Conservation (phyloP, 2,888 invertebrate species). For the Drosophila tanythrix region DNA sequence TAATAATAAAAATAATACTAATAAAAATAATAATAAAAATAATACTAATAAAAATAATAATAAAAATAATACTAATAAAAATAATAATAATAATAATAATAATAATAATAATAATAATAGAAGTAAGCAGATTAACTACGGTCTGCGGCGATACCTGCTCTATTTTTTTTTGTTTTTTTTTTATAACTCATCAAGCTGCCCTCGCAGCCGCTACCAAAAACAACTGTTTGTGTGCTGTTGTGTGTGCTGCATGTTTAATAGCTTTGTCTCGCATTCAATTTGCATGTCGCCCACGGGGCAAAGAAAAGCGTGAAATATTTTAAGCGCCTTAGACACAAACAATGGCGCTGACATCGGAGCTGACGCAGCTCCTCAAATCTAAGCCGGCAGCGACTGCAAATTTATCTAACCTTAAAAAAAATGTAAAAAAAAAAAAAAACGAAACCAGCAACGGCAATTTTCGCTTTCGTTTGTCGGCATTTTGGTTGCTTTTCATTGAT, state of each 20-base stretch:
- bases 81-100: not conserved
- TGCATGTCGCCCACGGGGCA: slow-evolving; percentile 64
- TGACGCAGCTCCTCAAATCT: slow-evolving; percentile 35
- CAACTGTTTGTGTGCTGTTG: slow-evolving; percentile 28
- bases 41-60: not conserved
- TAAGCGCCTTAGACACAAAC: slow-evolving; percentile 58
- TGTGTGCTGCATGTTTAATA: slow-evolving; percentile 41
- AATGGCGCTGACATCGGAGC: slow-evolving; percentile 34
- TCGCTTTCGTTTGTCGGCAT: slow-evolving; percentile 55
- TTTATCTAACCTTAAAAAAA: slow-evolving; percentile 48
- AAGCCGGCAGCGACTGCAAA: slow-evolving; percentile 54
- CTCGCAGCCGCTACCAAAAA: slow-evolving; percentile 18
- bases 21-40: no score
- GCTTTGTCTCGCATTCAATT: slow-evolving; percentile 62
- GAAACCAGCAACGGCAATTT: slow-evolving; percentile 40
- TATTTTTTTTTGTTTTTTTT: not conserved
- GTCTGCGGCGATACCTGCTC: not conserved
- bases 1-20: no score
- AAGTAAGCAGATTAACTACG: not conserved
- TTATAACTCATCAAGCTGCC: slow-evolving; percentile 14
- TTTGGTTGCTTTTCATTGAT: slow-evolving; percentile 17
- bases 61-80: not conserved
- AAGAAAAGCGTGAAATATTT: slow-evolving; percentile 58
- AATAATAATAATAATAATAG: no score
- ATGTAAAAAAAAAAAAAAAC: slow-evolving; percentile 24